phyloP scores from a whole-genome alignment of 2,888 invertebrate genomes.

The Cylindroiulus punctatus region DNA sequence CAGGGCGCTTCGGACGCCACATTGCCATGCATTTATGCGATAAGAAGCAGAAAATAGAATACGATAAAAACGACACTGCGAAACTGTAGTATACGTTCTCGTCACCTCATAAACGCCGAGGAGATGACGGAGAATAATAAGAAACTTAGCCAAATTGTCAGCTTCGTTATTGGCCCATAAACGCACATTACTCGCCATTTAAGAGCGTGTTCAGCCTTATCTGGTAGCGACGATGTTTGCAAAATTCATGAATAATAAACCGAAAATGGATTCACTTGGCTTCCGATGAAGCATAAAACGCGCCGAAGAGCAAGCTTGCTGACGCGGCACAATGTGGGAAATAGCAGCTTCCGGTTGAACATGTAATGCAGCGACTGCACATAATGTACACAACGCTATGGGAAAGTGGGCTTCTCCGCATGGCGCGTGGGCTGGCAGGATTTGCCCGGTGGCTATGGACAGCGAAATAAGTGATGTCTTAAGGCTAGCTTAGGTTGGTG shows the following conservation, averaged over 20 bases:
- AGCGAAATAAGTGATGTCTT: too few relatives aligned
- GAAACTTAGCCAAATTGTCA: slow-evolving; percentile 18
- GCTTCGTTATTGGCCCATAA: slow-evolving; percentile 3
- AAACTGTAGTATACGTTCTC: neutral
- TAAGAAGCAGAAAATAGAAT: neutral
- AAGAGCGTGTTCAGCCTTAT: slow-evolving; percentile 2
- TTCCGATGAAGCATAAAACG: neutral
- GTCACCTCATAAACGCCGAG: neutral
- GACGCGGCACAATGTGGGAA: neutral
- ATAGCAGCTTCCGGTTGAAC: neutral
- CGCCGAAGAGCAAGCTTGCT: neutral
- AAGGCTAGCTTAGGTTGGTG: too few relatives aligned
- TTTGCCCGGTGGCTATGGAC: too few relatives aligned
- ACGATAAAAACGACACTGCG: neutral
- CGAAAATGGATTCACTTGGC: neutral
- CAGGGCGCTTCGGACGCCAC: neutral
- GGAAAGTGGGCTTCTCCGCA: too few relatives aligned
- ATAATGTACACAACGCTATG: too few relatives aligned
- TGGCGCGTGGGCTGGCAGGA: too few relatives aligned
- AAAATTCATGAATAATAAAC: slow-evolving; percentile 10
- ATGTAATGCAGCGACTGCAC: too few relatives aligned
- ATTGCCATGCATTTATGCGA: neutral
- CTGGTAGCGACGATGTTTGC: neutral
- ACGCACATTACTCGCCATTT: neutral
- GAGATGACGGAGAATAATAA: neutral